Evolutionary conservation across 2,797 vertebrate genomes (phyloP).

Genomic region (Podarcis siculus): DNA sequence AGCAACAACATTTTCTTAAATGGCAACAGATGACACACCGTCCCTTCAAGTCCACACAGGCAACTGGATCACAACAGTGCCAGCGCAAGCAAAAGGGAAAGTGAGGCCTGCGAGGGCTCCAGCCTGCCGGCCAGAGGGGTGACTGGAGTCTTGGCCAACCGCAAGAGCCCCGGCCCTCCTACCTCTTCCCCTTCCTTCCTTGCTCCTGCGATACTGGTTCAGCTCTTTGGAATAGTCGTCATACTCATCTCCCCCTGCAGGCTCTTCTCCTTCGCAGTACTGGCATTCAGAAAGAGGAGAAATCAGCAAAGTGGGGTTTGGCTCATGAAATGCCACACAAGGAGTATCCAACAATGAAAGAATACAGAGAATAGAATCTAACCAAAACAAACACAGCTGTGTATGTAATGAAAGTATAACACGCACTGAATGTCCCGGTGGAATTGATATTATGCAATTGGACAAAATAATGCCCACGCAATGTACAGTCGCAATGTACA

Average conservation of each 20-base stretch:
- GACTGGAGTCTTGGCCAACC: accelerated
- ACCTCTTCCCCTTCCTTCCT: constrained; percentile 84
- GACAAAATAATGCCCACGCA: no score
- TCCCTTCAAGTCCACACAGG: background rate
- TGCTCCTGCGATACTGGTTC: constrained; percentile 88
- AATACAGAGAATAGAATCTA: no score
- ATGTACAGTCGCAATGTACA: no score
- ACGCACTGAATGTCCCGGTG: no score
- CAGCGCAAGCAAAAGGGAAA: background rate
- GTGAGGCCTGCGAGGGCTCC: background rate
- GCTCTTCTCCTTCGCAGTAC: constrained; percentile 87
- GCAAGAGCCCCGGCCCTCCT: background rate
- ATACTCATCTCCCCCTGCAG: constrained; percentile 87
- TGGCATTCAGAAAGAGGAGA: constrained; percentile 28
- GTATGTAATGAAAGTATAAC: no score
- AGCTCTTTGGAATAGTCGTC: constrained; percentile 92
- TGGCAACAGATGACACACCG: no score
- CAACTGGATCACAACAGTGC: no score
- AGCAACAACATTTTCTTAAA: background rate
- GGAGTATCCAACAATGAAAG: no score
- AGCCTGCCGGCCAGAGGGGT: accelerated
- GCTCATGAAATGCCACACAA: background rate
- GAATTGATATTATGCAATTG: no score
- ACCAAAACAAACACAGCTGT: no score
- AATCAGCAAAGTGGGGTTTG: accelerated